These are phyloP conservation scores for Leptinotarsa rubiginosa DNA, from an alignment of 2,888 invertebrate genomes.

Conservation along the genomic window DNA sequence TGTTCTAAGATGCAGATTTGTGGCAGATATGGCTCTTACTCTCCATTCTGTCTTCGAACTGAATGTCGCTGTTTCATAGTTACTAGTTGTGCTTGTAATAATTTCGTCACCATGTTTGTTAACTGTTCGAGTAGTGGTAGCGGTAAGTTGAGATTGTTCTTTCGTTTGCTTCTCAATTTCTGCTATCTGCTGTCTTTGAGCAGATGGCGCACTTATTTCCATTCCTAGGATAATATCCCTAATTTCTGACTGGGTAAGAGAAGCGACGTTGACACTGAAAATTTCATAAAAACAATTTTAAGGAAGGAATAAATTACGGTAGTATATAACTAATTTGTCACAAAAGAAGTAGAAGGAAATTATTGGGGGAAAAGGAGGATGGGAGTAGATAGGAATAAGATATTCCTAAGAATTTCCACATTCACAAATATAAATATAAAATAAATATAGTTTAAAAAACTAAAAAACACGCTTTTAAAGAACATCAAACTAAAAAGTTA, in stretches of 20 bases:
- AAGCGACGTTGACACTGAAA: constrained; percentile 94
- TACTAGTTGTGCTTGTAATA: constrained; percentile 98
- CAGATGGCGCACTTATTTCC: constrained; percentile 99
- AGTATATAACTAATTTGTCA: too few species aligned
- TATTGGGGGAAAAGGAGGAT: too few species aligned
- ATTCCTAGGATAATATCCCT: constrained; percentile 99
- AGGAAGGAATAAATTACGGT: neutral
- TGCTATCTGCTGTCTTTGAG: constrained; percentile 98
- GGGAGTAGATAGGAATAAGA: too few species aligned
- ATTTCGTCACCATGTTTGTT: constrained; percentile 99
- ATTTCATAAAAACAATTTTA: constrained; percentile 28
- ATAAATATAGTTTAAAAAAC: too few species aligned
- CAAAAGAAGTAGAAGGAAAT: too few species aligned
- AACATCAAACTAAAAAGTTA: too few species aligned
- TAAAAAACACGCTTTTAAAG: too few species aligned
- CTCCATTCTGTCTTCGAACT: constrained; percentile 99
- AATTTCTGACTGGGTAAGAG: constrained; percentile 98
- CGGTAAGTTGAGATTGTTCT: constrained; percentile 97
- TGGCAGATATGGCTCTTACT: constrained; percentile 96
- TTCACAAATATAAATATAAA: too few species aligned
- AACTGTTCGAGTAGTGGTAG: constrained; percentile 97
- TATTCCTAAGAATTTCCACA: too few species aligned
- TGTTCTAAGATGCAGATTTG: constrained; percentile 95
- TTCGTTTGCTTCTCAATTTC: constrained; percentile 99
- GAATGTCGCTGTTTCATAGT: constrained; percentile 98